A percentile compares a stretch with the other conserved stretches of the same genome.
Conservation (phyloP, 2,888 invertebrate genomes). For the Mechanitis messenoides region DNA sequence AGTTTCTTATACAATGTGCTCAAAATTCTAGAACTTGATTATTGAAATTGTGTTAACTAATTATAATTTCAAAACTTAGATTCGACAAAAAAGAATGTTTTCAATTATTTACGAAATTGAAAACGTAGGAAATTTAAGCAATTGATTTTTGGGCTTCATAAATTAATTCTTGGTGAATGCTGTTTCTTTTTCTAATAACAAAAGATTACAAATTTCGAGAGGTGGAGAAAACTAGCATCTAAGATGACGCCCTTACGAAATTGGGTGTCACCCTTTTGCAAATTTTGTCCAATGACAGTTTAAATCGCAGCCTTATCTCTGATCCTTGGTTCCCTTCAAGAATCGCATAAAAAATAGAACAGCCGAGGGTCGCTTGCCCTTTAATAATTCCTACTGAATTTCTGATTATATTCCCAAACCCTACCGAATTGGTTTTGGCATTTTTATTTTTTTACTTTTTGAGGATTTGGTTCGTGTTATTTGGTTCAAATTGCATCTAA, state of each 20-base stretch:
- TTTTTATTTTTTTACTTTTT: constrained; percentile 25
- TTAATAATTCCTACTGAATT: constrained; percentile 38
- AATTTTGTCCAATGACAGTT: constrained; percentile 52
- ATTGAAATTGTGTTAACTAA: too few relatives aligned
- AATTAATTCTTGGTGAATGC: background rate
- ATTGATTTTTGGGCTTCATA: too few relatives aligned
- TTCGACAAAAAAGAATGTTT: too few relatives aligned
- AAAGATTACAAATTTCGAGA: constrained; percentile 4
- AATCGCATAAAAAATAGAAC: constrained; percentile 56
- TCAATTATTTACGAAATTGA: too few relatives aligned
- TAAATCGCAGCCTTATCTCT: constrained; percentile 54
- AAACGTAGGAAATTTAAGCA: too few relatives aligned
- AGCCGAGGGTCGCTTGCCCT: constrained; percentile 40
- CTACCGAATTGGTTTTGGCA: constrained; percentile 34
- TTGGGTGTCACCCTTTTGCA: constrained; percentile 52
- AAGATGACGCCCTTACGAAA: constrained; percentile 44
- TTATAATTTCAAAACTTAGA: too few relatives aligned
- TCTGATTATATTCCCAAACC: constrained; percentile 38
- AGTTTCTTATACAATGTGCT: too few relatives aligned
- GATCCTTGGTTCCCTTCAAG: constrained; percentile 40
- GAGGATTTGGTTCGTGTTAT: constrained; percentile 18
- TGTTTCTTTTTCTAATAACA: constrained; percentile 29
- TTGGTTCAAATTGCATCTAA: constrained; percentile 12
- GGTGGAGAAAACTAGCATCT: constrained; percentile 23
- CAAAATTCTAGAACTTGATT: too few relatives aligned